phyloP scores from a whole-genome alignment of 1,140 invertebrate species.

The Drosophila nasuta region DNA sequence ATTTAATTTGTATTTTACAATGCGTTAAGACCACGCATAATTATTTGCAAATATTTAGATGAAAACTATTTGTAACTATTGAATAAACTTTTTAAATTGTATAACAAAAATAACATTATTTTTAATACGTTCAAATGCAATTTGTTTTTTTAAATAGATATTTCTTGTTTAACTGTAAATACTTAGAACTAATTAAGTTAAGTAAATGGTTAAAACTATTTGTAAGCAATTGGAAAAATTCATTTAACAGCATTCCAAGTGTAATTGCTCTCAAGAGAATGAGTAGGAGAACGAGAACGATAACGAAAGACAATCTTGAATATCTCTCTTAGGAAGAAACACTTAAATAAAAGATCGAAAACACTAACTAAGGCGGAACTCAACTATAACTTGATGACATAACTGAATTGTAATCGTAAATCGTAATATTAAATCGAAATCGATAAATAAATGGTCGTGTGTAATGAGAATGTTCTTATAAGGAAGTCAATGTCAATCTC shows the following conservation, averaged over 20 bases:
- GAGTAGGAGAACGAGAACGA: conserved; percentile 25
- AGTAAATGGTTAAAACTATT: conserved; percentile 45
- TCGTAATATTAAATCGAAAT: conserved; percentile 56
- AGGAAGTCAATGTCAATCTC: conserved; percentile 10
- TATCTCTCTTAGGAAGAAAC: conserved; percentile 23
- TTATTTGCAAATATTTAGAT: conserved; percentile 46
- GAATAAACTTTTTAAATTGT: conserved; percentile 49
- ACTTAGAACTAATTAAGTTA: conserved; percentile 68
- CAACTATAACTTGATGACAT: conserved; percentile 73
- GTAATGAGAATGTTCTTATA: conserved; percentile 41
- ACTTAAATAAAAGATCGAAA: conserved; percentile 58
- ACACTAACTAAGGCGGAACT: conserved; percentile 71
- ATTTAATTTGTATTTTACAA: conserved; percentile 37
- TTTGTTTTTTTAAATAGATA: conserved; percentile 58
- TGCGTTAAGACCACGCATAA: conserved; percentile 16
- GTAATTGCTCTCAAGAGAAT: conserved; percentile 40
- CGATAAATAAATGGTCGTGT: conserved; percentile 53
- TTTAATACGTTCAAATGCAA: conserved; percentile 77
- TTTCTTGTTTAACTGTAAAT: conserved; percentile 24
- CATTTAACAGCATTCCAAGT: conserved; percentile 70
- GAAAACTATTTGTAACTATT: conserved; percentile 71
- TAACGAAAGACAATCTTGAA: conserved; percentile 29
- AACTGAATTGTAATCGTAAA: conserved; percentile 59
- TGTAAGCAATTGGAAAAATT: conserved; percentile 49
- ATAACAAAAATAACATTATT: conserved; percentile 51